phyloP scores from a whole-genome alignment of 2,888 invertebrate species.

The Rotaria macrura region DNA sequence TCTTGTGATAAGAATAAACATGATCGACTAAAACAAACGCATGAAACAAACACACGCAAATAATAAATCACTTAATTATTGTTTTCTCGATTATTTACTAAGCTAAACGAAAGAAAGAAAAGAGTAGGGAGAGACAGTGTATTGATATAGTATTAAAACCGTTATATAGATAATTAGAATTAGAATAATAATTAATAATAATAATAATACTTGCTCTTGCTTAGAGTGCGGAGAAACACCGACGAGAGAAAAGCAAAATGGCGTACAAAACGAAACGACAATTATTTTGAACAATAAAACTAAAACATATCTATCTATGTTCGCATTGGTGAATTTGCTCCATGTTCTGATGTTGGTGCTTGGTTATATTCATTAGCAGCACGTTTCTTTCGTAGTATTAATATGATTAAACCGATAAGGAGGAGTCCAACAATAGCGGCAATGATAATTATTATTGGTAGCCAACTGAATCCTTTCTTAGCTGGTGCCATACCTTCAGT shows the following conservation, averaged over 20 bases:
- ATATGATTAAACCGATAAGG: background rate
- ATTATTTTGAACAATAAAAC: background rate
- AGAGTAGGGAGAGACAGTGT: background rate
- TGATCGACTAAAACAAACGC: background rate
- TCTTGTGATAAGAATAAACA: background rate
- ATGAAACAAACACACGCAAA: background rate
- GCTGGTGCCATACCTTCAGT: background rate
- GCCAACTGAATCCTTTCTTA: background rate
- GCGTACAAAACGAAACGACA: background rate
- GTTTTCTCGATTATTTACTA: background rate
- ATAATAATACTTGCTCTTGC: conserved; percentile 1
- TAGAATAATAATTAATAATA: background rate
- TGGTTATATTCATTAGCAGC: background rate
- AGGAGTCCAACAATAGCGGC: background rate
- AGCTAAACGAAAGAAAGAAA: background rate
- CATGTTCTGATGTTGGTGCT: background rate
- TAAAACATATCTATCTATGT: background rate
- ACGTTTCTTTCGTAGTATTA: background rate
- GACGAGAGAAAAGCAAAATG: background rate
- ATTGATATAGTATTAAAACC: background rate
- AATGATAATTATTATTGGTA: background rate
- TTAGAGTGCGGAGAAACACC: conserved; percentile 7
- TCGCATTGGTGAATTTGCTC: background rate
- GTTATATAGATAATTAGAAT: background rate
- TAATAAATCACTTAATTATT: background rate